Conservation (phyloP, 2,888 invertebrate genomes). For the Lasioglossum malachurum region DNA sequence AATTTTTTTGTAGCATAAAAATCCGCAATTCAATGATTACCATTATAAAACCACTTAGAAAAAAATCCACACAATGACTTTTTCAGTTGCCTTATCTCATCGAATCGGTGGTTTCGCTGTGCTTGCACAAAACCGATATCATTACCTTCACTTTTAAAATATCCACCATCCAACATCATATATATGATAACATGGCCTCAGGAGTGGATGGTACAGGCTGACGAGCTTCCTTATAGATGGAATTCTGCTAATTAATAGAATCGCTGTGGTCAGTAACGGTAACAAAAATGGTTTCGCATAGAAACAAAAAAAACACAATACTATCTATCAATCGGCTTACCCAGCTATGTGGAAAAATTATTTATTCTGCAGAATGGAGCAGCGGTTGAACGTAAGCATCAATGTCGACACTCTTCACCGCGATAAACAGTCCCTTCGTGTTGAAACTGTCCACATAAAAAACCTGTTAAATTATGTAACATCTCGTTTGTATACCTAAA, state of each 20-base stretch:
- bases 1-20: constrained; percentile 1
- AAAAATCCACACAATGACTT: neutral
- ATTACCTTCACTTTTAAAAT: constrained; percentile 64
- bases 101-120: neutral
- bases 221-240: constrained; percentile 44
- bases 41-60: neutral
- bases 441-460: constrained; percentile 27
- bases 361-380: constrained; percentile 72
- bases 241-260: constrained; percentile 58
- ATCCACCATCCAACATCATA: constrained; percentile 72
- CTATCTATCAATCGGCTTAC: constrained; percentile 69
- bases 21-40: neutral
- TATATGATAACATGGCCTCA: constrained; percentile 64
- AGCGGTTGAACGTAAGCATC: constrained; percentile 38
- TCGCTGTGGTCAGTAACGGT: constrained; percentile 29
- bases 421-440: constrained; percentile 34
- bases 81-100: constrained; percentile 8
- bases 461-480: neutral
- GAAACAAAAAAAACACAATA: constrained; percentile 24
- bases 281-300: constrained; percentile 12
- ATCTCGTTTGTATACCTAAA: neutral
- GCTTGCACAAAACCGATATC: constrained; percentile 13
- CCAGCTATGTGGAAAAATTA: constrained; percentile 70
- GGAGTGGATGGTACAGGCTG: constrained; percentile 46
- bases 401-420: constrained; percentile 26